phyloP scores from a whole-genome alignment of 2,888 invertebrate species.

The Macrosiphum euphorbiae region DNA sequence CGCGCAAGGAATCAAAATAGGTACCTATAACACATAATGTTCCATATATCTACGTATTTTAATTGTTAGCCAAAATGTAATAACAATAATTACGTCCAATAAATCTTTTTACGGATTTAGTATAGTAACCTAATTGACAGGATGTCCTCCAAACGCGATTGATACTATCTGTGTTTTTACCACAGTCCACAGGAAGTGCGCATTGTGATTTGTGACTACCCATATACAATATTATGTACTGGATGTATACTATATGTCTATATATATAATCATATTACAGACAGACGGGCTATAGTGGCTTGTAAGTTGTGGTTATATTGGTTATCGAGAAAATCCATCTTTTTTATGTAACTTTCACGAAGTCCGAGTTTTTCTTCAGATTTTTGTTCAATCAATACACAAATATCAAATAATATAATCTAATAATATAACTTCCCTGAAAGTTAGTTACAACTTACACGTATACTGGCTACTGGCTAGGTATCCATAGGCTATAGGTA shows the following conservation, averaged over 20 bases:
- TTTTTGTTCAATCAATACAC: not conserved
- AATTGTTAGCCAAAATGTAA: conserved; percentile 8
- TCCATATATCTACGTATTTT: not conserved
- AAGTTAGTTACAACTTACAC: not conserved
- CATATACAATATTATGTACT: not conserved
- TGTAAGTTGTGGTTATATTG: conserved; percentile 39
- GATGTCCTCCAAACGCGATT: conserved; percentile 63
- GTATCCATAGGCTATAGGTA: not conserved
- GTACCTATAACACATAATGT: not conserved
- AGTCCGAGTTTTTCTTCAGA: not conserved
- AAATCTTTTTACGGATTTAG: conserved; percentile 34
- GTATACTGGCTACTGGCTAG: not conserved
- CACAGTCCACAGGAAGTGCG: conserved; percentile 63
- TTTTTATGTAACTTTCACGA: not conserved
- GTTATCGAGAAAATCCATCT: not conserved
- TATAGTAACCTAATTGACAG: conserved; percentile 61
- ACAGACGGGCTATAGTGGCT: not conserved
- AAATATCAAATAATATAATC: not conserved
- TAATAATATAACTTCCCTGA: too few species aligned
- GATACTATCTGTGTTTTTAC: conserved; percentile 61
- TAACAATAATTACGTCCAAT: conserved; percentile 32
- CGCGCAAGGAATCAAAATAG: not conserved
- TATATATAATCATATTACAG: conserved; percentile 24
- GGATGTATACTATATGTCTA: not conserved
- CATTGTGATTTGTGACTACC: conserved; percentile 47